Conservation (phyloP, 1,140 invertebrate species). For the Andrena cerasifolii region DNA sequence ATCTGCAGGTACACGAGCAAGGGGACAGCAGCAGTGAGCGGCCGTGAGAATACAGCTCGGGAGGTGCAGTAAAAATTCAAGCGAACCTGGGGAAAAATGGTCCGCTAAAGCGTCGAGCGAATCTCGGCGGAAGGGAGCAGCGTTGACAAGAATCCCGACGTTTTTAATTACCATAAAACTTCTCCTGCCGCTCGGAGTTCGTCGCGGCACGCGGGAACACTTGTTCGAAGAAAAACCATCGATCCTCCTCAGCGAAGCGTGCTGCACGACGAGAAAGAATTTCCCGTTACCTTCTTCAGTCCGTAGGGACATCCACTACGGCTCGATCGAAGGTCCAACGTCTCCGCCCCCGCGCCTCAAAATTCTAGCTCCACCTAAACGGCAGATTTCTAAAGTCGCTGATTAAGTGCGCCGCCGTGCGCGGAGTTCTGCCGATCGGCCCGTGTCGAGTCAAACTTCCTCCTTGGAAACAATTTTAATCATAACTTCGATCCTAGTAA, state of each 20-base stretch:
- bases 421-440: no score
- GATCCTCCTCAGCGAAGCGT: background rate
- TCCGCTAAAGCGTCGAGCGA: background rate
- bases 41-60: conserved; percentile 3
- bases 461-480: conserved; percentile 15
- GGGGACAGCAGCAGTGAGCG: background rate
- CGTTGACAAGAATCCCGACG: background rate
- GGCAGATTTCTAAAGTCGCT: conserved; percentile 10
- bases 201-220: background rate
- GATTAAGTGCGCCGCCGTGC: background rate
- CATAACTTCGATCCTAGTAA: no score
- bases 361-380: background rate
- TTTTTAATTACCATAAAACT: background rate
- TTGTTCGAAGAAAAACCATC: background rate
- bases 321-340: background rate
- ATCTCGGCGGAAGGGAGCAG: background rate
- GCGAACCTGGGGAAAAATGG: background rate
- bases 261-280: conserved; percentile 8
- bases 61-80: background rate
- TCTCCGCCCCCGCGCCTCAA: background rate
- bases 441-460: background rate
- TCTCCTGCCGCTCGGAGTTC: background rate
- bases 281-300: conserved; percentile 29
- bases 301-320: conserved; percentile 11
- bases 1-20: conserved; percentile 29